These are phyloP conservation scores for Lamproptera curius DNA, from an alignment of 2,888 invertebrate genomes.

Conservation along the genomic window DNA sequence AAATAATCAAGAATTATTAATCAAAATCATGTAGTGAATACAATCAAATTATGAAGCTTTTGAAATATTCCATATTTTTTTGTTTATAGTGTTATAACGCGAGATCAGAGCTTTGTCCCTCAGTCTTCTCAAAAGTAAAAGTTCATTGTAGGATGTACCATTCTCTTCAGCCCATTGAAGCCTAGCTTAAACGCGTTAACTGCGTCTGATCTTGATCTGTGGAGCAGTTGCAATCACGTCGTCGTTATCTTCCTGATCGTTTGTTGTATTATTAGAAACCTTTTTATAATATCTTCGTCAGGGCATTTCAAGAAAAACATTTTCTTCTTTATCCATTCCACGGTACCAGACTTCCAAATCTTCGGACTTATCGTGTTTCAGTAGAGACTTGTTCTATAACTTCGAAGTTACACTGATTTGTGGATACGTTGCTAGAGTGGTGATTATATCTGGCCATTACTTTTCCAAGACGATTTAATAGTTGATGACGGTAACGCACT, in stretches of 20 bases:
- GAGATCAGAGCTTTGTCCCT: neutral
- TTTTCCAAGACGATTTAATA: neutral
- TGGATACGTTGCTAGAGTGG: neutral
- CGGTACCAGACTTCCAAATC: too few relatives aligned
- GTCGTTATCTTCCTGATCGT: too few relatives aligned
- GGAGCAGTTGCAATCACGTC: too few relatives aligned
- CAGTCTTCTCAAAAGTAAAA: too few relatives aligned
- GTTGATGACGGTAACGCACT: neutral
- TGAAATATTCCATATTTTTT: neutral
- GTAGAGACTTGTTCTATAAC: neutral
- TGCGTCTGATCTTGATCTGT: neutral
- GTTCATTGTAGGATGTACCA: too few relatives aligned
- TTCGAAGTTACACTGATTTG: neutral
- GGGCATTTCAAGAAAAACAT: neutral
- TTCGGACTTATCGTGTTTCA: neutral
- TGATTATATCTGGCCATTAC: too few relatives aligned
- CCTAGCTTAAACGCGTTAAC: neutral
- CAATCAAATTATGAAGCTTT: neutral
- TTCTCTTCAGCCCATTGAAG: neutral
- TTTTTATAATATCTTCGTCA: neutral
- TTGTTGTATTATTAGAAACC: neutral
- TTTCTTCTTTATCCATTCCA: too few relatives aligned
- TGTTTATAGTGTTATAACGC: neutral
- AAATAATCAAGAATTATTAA: too few relatives aligned
- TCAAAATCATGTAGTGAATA: too few relatives aligned